phyloP scores from a whole-genome alignment of 2,113 vertebrate genomes.

The Nerophis lumbriciformis region DNA sequence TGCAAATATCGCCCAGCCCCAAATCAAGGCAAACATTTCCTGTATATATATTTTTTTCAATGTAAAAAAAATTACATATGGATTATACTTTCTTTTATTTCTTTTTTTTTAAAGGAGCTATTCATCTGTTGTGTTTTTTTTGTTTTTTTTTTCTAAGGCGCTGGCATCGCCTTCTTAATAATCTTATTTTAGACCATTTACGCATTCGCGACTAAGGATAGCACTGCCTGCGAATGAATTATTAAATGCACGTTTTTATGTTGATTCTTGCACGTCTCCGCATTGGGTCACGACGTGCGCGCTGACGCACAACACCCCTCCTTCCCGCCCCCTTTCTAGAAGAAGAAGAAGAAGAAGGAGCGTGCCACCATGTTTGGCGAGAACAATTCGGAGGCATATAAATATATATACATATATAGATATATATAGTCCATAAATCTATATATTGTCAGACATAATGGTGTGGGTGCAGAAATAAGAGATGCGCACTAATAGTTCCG shows the following conservation, averaged over 20 bases:
- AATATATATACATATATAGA: background rate
- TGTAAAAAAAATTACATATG: too few species aligned
- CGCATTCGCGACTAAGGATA: background rate
- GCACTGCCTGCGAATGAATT: background rate
- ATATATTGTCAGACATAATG: constrained; percentile 26
- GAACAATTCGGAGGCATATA: constrained; percentile 41
- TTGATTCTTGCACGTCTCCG: background rate
- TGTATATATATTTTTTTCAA: too few species aligned
- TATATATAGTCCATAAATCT: background rate
- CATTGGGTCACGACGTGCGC: constrained; percentile 7
- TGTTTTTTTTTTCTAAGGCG: too few species aligned
- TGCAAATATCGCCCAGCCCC: too few species aligned
- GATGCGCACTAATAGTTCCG: constrained; percentile 53
- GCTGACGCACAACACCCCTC: background rate
- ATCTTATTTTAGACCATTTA: background rate
- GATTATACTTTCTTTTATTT: too few species aligned
- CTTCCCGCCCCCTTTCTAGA: too few species aligned
- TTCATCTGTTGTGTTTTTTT: too few species aligned
- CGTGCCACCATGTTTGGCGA: constrained; percentile 26
- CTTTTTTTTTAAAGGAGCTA: too few species aligned
- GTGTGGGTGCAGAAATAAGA: constrained; percentile 33
- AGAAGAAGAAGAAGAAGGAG: background rate
- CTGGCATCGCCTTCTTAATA: too few species aligned
- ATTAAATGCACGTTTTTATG: background rate
- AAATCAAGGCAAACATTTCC: too few species aligned